Conservation (phyloP, 2,888 invertebrate genomes). For the Spodoptera picta region DNA sequence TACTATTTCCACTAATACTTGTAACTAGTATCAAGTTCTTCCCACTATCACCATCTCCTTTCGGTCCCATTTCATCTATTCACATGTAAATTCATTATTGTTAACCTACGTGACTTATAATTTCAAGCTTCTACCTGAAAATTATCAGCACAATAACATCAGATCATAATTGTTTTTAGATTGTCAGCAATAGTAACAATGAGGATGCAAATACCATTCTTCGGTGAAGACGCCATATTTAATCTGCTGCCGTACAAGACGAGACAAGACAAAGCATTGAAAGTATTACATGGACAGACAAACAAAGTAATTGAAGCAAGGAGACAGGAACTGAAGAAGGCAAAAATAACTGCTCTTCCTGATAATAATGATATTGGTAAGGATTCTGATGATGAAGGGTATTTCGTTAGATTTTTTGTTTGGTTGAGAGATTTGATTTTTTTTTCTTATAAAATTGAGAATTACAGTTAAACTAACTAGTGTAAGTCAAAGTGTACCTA, state of each 20-base stretch:
- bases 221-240: slow-evolving; percentile 72
- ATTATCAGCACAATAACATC: no score
- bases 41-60: no score
- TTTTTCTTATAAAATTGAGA: no score
- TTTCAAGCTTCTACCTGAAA: no score
- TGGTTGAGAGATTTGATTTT: no score
- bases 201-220: slow-evolving; percentile 76
- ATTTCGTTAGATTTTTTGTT: neutral
- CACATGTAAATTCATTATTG: no score
- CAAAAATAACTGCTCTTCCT: slow-evolving; percentile 62
- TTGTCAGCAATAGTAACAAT: slow-evolving; percentile 64
- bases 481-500: no score
- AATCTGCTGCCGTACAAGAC: slow-evolving; percentile 89
- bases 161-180: slow-evolving; percentile 50
- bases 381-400: neutral
- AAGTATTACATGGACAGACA: slow-evolving; percentile 80
- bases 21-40: no score
- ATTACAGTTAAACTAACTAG: no score
- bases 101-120: no score
- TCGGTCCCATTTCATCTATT: no score
- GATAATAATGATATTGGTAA: slow-evolving; percentile 70
- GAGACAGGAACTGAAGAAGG: slow-evolving; percentile 69
- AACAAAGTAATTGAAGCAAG: slow-evolving; percentile 81
- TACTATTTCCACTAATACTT: no score
- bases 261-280: slow-evolving; percentile 83